A percentile compares a stretch with the other conserved stretches of the same genome.
Conservation (phyloP, 2,888 invertebrate species). For the Mongoloraphidia duomilia region DNA sequence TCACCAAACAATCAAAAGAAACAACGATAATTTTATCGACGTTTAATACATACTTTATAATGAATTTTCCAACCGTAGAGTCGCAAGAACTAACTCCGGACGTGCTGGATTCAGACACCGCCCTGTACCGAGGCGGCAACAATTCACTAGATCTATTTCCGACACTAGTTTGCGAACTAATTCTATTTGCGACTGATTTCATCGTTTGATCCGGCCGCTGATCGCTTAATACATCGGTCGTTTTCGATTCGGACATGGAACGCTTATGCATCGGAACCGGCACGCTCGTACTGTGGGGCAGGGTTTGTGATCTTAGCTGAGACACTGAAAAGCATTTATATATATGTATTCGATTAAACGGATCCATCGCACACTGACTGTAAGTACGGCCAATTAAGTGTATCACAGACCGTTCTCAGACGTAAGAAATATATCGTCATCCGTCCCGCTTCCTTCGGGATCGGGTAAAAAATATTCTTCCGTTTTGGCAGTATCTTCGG, state of each 20-base stretch:
- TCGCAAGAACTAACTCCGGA: constrained; percentile 74
- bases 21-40: no score
- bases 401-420: no score
- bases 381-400: no score
- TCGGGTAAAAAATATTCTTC: neutral
- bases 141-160: constrained; percentile 12
- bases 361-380: no score
- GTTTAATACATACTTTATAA: constrained; percentile 35
- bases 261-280: constrained; percentile 40
- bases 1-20: no score
- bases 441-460: no score
- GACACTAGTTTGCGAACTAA: constrained; percentile 8
- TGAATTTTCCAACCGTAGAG: constrained; percentile 48
- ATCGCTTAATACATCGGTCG: constrained; percentile 39
- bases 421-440: no score
- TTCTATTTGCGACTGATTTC: constrained; percentile 11
- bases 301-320: constrained; percentile 27
- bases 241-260: constrained; percentile 53
- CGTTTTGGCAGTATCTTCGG: neutral
- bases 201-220: constrained; percentile 24
- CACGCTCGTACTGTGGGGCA: constrained; percentile 38
- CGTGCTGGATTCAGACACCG: constrained; percentile 62
- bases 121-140: constrained; percentile 34
- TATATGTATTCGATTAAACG: no score
- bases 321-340: neutral